Percentiles rank a stretch among this genome's conserved stretches.
Conservation (phyloP, 2,797 vertebrate species). For the Adrianichthys oophorus region DNA sequence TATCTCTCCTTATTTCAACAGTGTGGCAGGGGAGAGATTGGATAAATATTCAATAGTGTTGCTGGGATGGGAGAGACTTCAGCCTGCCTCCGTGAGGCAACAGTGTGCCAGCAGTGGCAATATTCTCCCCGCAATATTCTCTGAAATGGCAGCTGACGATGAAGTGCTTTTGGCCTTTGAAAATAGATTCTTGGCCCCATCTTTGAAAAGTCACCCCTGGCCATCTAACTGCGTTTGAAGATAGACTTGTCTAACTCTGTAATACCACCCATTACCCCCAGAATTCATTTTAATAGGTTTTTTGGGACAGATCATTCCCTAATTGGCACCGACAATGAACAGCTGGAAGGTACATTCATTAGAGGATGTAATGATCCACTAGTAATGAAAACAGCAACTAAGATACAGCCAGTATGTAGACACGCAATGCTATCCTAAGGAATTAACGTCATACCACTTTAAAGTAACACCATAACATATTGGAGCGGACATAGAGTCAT, state of each 20-base stretch:
- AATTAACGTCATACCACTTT: slow-evolving; percentile 25
- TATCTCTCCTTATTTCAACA: slow-evolving; percentile 51
- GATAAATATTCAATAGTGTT: slow-evolving; percentile 55
- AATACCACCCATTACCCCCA: slow-evolving; percentile 52
- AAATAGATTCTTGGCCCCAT: slow-evolving; percentile 49
- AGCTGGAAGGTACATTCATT: slow-evolving; percentile 73
- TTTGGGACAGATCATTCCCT: slow-evolving; percentile 70
- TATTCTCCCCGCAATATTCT: slow-evolving; percentile 28
- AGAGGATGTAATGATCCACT: slow-evolving; percentile 71
- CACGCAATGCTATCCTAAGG: slow-evolving; percentile 50
- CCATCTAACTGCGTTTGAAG: slow-evolving; percentile 36
- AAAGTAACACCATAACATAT: background rate
- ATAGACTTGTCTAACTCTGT: slow-evolving; percentile 42
- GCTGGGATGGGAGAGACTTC: slow-evolving; percentile 52
- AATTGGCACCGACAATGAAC: slow-evolving; percentile 72
- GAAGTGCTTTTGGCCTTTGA: slow-evolving; percentile 54
- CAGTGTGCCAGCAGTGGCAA: slow-evolving; percentile 41
- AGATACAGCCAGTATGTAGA: slow-evolving; percentile 57
- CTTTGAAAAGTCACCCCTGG: slow-evolving; percentile 33
- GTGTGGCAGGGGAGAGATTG: slow-evolving; percentile 39
- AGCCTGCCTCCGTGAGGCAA: slow-evolving; percentile 55
- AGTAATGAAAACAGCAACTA: slow-evolving; percentile 60
- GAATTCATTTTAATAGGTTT: slow-evolving; percentile 67
- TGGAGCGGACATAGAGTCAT: slow-evolving; percentile 10
- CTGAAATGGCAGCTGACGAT: slow-evolving; percentile 32